Percentiles rank a stretch among this genome's conserved stretches.
Evolutionary conservation across 2,113 vertebrate genomes (phyloP).

Genomic region (Prinia subflava): DNA sequence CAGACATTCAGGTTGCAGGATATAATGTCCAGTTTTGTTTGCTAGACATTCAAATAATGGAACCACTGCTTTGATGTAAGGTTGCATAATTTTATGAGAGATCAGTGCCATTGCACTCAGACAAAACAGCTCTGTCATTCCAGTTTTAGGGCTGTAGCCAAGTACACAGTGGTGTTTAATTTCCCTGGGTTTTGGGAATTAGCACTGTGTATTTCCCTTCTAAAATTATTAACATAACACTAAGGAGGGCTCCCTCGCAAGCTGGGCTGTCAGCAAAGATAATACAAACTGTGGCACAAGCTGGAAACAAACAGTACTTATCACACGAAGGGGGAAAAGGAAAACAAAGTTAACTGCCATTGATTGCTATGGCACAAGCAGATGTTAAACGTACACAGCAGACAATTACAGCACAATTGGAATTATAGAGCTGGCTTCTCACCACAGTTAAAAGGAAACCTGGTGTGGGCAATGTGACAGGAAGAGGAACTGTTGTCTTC

Average conservation of each 20-base stretch:
- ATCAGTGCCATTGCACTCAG: background rate
- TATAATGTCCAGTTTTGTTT: background rate
- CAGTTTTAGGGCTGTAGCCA: background rate
- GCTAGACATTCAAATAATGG: background rate
- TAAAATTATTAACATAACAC: background rate
- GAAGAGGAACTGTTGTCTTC: background rate
- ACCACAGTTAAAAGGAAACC: background rate
- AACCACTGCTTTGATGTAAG: background rate
- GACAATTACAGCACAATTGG: background rate
- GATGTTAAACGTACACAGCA: background rate
- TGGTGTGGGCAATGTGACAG: background rate
- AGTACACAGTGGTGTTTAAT: background rate
- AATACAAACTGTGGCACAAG: background rate
- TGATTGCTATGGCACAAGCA: background rate
- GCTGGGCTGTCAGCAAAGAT: background rate
- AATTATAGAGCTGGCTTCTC: background rate
- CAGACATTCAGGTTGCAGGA: background rate
- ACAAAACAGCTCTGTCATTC: background rate
- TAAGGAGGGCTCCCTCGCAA: background rate
- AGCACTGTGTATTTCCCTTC: background rate
- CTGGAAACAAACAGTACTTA: background rate
- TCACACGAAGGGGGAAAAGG: background rate
- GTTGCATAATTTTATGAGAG: background rate
- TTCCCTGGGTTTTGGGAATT: background rate
- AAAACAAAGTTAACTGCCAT: background rate